Evolutionary conservation across 2,888 invertebrate species (phyloP), one percentile per base, ranked within the genome.

Genomic region (Rhamnusium bicolor): DNA sequence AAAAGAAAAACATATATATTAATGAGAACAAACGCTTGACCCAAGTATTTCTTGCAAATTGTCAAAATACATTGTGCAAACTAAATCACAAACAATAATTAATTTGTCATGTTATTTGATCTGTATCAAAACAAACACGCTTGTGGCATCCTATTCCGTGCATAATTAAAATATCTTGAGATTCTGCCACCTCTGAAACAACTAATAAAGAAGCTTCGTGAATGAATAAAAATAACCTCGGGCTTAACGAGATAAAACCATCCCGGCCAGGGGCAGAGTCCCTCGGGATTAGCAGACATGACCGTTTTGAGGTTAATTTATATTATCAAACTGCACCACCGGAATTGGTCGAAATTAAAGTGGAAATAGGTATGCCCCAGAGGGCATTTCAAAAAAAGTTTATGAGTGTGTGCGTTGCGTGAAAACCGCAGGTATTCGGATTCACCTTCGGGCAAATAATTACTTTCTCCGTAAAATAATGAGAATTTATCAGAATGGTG

Each of bases 221-320:
- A 46, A 47, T 24, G 46, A 18, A 47, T 61, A 61, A 61, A 61
- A 29, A 61, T 46, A n/a, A 14, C 46, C 61, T 14, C 46, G 1
- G 32, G 27, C 58, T 29, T 7, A 7, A 19, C 12, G 24, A 21
- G 61, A 61, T 61, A 61, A 58, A 58, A 47, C 46, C 12, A 46
- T 61, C 24, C 46, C 7, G 40, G 2, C 46, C 47, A 19, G 12
- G 61, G 61, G n/a, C 14, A 1, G n/a, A n/a, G 12, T 21, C 46
- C 46, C 3, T n/a, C n/a, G 46, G 47, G 19, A 21, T 6, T 7
- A 7, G 19, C 21, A 18, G 24, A 21, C 51, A 18, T 51, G 51
- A 8, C 51, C 51, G 51, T 46, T 58, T 61, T 61, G 46, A 46
- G 61, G 61, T 46, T 46, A 40, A 61, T 61, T 46, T 61, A 61